These are phyloP conservation scores for Acanthis flammea DNA, from an alignment of 2,797 vertebrate species.

Conservation along the genomic window DNA sequence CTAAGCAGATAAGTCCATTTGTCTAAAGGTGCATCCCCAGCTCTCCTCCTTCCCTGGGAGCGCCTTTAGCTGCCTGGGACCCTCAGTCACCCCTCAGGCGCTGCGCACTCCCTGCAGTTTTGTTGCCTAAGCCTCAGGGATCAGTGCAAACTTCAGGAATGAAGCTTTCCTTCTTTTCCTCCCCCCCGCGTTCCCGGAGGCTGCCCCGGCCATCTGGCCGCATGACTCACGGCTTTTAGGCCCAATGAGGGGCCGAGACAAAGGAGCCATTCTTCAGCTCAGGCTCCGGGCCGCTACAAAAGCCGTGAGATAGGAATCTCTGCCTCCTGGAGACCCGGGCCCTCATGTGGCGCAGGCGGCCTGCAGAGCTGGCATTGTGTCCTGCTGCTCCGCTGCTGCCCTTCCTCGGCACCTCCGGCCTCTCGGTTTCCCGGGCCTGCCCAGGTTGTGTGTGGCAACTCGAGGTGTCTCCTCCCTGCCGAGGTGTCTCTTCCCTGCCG, in stretches of 20 bases:
- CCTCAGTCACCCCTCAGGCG: background rate
- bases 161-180: background rate
- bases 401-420: fast-evolving
- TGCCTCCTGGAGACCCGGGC: background rate
- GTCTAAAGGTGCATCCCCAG: background rate
- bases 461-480: background rate
- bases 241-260: background rate
- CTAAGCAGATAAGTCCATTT: background rate
- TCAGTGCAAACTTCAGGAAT: background rate
- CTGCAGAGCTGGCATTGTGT: background rate
- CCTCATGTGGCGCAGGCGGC: fast-evolving
- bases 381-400: background rate
- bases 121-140: background rate
- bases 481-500: background rate
- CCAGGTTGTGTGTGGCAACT: background rate
- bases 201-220: background rate
- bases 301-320: background rate
- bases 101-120: background rate
- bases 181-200: background rate
- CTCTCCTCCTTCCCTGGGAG: background rate
- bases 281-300: background rate
- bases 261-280: constrained; percentile 10
- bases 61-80: background rate
- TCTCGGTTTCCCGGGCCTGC: background rate
- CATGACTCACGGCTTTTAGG: background rate